Evolutionary conservation across 2,113 vertebrate genomes (phyloP), one percentile per base, ranked within the genome.

Genomic region (Ciconia boyciana): DNA sequence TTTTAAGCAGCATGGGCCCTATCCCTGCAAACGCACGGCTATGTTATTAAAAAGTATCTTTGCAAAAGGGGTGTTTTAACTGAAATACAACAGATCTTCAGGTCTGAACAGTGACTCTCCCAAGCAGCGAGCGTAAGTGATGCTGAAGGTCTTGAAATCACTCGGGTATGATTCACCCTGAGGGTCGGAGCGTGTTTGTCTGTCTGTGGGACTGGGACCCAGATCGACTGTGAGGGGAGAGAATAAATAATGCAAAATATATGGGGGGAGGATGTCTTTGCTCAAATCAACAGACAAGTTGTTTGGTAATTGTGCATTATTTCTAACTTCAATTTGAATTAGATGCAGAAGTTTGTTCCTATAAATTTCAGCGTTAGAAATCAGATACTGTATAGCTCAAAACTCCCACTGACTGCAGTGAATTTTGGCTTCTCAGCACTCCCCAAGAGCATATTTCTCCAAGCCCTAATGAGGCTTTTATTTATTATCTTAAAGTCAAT

Each of bases 401-500:
- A 52, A 41, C 57, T 82, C 57, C 19, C 61, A 1, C 57, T 36
- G 72, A 10, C 19, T 78, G 43, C 5, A 8, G 19, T 9, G 36
- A 51, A 5, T 70, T 54, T 72, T 46, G 77, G 55, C 34, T 84
- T 62, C 60, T 34, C 46, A 3, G 82, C 12, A 1, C 54, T 66
- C 61, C 32, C 82, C 31, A 4, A n/a, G 72, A 79, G 44, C 26
- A 1, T 3, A 16, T 74, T 95, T 62, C 62, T 86, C 52, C 60
- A 32, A 91, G 54, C 80, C 55, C 29, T 65, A 70, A 89, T 22
- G 58, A 93, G 60, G 51, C 32, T 77, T 95, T 91, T 88, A 76
- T 95, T 95, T 94, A 87, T 95, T 94, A 89, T 87, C 54, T 66
- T 58, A 12, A 16, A 51, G 48, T 60, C 84, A 75, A 58, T 52